Evolutionary conservation across 2,113 vertebrate species (phyloP).

Genomic region (Atractosteus spatula): DNA sequence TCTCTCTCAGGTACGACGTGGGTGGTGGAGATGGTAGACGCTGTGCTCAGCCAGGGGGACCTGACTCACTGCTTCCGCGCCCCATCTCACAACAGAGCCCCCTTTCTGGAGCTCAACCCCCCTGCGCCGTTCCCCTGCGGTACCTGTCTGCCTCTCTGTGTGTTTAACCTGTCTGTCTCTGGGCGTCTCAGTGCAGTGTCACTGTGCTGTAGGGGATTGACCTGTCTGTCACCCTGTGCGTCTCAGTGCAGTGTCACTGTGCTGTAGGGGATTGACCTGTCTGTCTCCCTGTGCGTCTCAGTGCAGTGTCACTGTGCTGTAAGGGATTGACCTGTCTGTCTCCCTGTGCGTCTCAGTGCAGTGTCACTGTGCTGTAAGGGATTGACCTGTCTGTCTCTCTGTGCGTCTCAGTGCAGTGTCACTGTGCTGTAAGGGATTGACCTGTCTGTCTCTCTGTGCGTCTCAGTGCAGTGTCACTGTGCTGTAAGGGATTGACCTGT

Average conservation of each 20-base stretch:
- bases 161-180: neutral
- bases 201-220: no score
- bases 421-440: no score
- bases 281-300: neutral
- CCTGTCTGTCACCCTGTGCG: neutral
- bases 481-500: neutral
- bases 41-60: conserved; percentile 8
- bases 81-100: conserved; percentile 12
- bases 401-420: neutral
- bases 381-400: neutral
- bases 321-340: neutral
- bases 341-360: neutral
- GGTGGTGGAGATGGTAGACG: conserved; percentile 29
- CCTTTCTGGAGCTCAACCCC: conserved; percentile 26
- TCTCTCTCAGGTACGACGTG: conserved; percentile 28
- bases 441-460: neutral
- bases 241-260: neutral
- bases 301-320: no score
- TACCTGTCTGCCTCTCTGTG: neutral
- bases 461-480: no score
- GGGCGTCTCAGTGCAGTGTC: neutral
- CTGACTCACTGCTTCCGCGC: neutral
- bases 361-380: no score
- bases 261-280: no score
- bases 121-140: conserved; percentile 11